Percentiles rank a stretch among this genome's conserved stretches.
Conservation (phyloP, 2,888 invertebrate species). For the Callimorpha dominula region DNA sequence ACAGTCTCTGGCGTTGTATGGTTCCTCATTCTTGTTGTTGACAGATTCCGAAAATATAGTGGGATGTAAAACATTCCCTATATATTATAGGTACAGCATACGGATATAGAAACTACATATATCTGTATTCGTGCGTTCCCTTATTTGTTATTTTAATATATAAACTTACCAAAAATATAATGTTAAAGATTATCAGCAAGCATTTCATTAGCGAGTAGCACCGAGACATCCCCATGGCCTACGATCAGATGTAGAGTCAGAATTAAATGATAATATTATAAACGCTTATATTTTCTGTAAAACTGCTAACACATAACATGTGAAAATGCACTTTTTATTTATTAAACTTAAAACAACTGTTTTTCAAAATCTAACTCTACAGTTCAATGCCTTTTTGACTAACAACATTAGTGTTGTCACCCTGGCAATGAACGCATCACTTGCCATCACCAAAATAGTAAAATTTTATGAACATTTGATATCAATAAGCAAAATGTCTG, state of each 20-base stretch:
- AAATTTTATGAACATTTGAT: not conserved
- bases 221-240: conserved; percentile 88
- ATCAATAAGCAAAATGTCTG: not conserved
- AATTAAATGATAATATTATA: conserved; percentile 9
- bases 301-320: conserved; percentile 10
- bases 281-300: not conserved
- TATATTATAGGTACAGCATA: not conserved
- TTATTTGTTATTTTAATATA: not conserved
- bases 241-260: not conserved
- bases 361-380: conserved; percentile 12
- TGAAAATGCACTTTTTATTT: not conserved
- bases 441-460: not conserved
- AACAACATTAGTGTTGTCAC: conserved; percentile 8
- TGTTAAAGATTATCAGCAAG: conserved; percentile 90
- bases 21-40: too few species aligned
- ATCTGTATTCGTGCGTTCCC: not conserved
- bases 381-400: conserved; percentile 38
- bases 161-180: conserved; percentile 91
- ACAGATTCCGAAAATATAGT: too few species aligned
- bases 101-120: not conserved
- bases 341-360: not conserved
- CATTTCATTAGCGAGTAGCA: conserved; percentile 91
- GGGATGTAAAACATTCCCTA: too few species aligned
- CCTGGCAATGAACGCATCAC: not conserved
- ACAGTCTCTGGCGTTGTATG: too few species aligned